Conservation (phyloP, 2,888 invertebrate genomes). For the Pseudoips prasinana region DNA sequence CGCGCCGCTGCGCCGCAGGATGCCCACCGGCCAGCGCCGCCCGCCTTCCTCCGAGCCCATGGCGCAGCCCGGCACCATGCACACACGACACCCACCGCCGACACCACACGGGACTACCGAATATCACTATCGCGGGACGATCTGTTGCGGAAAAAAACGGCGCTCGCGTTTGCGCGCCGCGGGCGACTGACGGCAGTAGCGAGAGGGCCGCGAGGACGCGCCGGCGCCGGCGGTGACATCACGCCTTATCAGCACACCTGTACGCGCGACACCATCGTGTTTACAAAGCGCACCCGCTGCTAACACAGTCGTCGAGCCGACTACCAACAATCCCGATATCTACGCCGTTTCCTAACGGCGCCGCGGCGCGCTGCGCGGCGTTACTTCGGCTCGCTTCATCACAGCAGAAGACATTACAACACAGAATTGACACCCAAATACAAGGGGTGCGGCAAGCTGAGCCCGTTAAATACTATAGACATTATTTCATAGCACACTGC, state of each 20-base stretch:
- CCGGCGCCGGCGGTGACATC: conserved; percentile 49
- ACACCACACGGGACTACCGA: conserved; percentile 15
- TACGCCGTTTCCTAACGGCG: too few species aligned
- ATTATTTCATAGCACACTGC: too few species aligned
- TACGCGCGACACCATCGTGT: conserved; percentile 14
- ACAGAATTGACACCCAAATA: too few species aligned
- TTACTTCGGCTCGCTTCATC: too few species aligned
- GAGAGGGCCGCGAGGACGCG: conserved; percentile 32
- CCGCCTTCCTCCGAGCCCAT: conserved; percentile 41
- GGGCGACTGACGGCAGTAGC: conserved; percentile 45
- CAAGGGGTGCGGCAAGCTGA: too few species aligned
- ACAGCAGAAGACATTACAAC: too few species aligned
- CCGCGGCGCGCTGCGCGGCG: too few species aligned
- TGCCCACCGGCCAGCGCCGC: conserved; percentile 60
- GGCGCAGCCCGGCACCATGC: conserved; percentile 40
- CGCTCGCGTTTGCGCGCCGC: conserved; percentile 52
- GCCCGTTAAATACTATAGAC: too few species aligned
- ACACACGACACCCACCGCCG: conserved; percentile 26
- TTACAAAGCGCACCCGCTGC: conserved; percentile 15
- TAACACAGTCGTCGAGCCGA: conserved; percentile 10
- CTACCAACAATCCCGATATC: not conserved
- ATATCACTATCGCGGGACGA: conserved; percentile 4
- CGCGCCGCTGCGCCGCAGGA: conserved; percentile 63
- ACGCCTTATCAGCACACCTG: conserved; percentile 54
- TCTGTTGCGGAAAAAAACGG: conserved; percentile 38